Evolutionary conservation across 2,113 vertebrate genomes (phyloP), one percentile per base, ranked within the genome.

Genomic region (Sardina pilchardus): DNA sequence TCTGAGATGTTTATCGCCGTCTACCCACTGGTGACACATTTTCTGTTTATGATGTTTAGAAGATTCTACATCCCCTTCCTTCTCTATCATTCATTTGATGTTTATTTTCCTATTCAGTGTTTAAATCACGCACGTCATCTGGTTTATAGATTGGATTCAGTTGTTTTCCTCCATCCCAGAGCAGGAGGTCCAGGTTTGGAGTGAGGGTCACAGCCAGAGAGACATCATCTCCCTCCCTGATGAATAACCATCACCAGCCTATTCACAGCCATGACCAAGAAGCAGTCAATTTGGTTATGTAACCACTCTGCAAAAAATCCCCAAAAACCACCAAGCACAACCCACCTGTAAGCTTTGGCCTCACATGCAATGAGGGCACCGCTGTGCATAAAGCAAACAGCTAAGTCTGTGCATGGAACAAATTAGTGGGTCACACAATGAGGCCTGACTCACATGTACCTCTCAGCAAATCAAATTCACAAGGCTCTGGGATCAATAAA

Each of bases 401-500:
- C 34, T 67, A 84, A 59, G 86, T 44, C 81, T 82, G 81, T 47
- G 80, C 47, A 85, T 90, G 86, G 88, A 91, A 88, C 78, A 42
- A 88, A 90, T 90, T 89, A 89, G 81, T 63, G 48, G 83, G 80
- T 47, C 30, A 81, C 50, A 50, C 67, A 71, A 86, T 82, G 71
- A 84, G 86, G 50, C 50, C 71, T 85, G 87, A 89, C 48, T 90
- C 85, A 89, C 84, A 88, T 82, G 88, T 78, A 90, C 53, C 44
- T 88, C 81, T 84, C 84, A 85, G 82, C 30, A 78, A 83, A 42
- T 85, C 39, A 39, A 85, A 45, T 86, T 87, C 81, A 90, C 75
- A 83, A 89, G 84, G 63, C 43, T 86, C 86, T 87, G 81, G 59
- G 86, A 89, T 84, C 85, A 84, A 86, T 87, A 88, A 88, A 85